Evolutionary conservation across 2,888 invertebrate species (phyloP), one percentile per base, ranked within the genome.

Genomic region (Mythimna ferrago): DNA sequence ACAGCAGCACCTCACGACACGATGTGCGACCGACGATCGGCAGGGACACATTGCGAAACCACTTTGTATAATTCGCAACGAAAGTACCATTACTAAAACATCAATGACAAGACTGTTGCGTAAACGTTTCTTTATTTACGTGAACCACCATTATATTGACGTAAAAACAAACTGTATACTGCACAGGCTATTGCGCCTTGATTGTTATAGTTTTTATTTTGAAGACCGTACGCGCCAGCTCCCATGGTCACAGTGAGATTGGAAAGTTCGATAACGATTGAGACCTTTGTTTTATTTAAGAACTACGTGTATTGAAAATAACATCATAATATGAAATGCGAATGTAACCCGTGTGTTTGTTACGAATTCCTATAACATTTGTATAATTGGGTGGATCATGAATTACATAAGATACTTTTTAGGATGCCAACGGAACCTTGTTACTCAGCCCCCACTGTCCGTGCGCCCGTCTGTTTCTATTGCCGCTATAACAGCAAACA

Each of bases 21-120:
- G 54, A 71, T 35, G 69, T 66, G 56, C 35, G 51, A 66, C 63
- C 60, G 56, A 21, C 68, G n/a, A n/a, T n/a, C n/a, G 32, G 19
- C 78, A 70, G 73, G 65, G 38, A 60, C 32, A 60, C 38, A 26
- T 73, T 84, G 61, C 71, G 66, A 82, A 78, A 85, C 62, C 73
- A 68, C 70, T 76, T 83, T 76, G 71, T 73, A 66, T 70, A 72
- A 73, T 76, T 77, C 70, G 70, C 77, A 72, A 84, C 64, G 69
- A 76, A 72, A 80, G 66, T 80, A 71, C 74, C 62, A 60, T 65
- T 69, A 66, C 79, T 69, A 80, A 78, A 85, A 78, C 72, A 73
- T 78, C 76, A 84, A 74, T 82, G 84, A 83, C 76, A 80, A 76
- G 61, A 69, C 35, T 21, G 35, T 80, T 80, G 70, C 76, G 60